Base-by-base conservation (phyloP, 2,797 vertebrate species). In the Streptopelia turtur region DNA sequence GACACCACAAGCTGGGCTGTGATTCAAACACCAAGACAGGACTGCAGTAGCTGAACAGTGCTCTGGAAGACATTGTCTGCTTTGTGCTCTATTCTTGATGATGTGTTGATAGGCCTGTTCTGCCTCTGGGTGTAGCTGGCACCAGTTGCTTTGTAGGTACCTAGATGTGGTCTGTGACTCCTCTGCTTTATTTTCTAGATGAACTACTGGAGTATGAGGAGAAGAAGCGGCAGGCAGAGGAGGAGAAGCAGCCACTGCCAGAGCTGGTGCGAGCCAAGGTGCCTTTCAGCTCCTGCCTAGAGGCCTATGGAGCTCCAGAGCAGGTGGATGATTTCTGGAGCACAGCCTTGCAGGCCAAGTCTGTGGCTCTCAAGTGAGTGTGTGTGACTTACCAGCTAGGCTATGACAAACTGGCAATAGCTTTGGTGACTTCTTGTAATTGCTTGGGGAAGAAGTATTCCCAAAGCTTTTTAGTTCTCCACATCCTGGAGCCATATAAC, bases 251-350 rank as follows among this genome's bases (percentile, higher is more conserved):
- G 37, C 98, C 98, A 0, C 96, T 98, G 80, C 98, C 99, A 3
- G 98, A 98, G n/a, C 98, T 98, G 78, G 99, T 99, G 55, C 98
- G 99, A 43, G 99, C 99, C 90, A 98, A 99, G 84, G 99, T 99
- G 97, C 99, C 99, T 92, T 99, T 99, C 97, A 98, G 98, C 76
- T 98, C 98, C 95, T 99, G 99, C 97, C 98, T 99, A 97, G 99
- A 99, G n/a, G 99, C 99, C 84, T 99, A 99, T 20, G 99, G 98
- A 65, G 99, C 99, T 96, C 99, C 99, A 2, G 99, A 99, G 97
- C 98, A 99, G 78, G 98, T 99, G 88, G 98, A 99, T 24, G 99
- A 99, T 97, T 99, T 99, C 98, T 99, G 99, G 99, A 99, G 99
- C 98, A 99, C 99, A 5, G 99, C 99, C 45, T 98, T 99, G 78